Percentiles rank a stretch among this genome's conserved stretches.
phyloP scores from a whole-genome alignment of 2,113 vertebrate genomes.

The Sinocyclocheilus anophthalmus region DNA sequence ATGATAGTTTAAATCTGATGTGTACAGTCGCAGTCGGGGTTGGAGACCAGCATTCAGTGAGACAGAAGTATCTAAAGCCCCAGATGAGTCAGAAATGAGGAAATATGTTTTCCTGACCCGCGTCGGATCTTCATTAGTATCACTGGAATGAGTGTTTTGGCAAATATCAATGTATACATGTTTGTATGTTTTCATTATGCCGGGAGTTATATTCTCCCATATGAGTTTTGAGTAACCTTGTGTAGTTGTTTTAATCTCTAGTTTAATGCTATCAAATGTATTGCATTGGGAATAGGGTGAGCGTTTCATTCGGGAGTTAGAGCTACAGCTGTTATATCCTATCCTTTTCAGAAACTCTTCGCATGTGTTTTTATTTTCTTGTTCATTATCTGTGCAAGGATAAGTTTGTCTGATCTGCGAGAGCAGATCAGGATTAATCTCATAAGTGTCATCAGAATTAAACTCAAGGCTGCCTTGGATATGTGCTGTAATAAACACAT shows the following conservation, averaged over 20 bases:
- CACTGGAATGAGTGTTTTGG: not conserved
- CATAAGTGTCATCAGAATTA: not conserved
- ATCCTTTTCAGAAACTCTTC: accelerated
- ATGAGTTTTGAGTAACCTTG: not conserved
- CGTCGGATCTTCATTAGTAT: not conserved
- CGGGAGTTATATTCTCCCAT: not conserved
- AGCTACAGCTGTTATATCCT: not conserved
- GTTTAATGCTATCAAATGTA: not conserved
- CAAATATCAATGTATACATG: not conserved
- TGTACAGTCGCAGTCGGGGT: not conserved
- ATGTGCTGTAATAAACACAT: slow-evolving; percentile 34
- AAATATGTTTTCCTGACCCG: not conserved
- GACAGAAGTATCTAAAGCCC: not conserved
- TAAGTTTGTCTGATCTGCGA: not conserved
- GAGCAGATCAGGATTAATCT: not conserved
- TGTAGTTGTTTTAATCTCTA: not conserved
- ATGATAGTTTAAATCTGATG: not conserved
- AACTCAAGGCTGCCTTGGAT: not conserved
- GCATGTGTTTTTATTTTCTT: not conserved
- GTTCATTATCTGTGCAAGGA: too few species aligned
- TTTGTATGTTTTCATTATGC: not conserved
- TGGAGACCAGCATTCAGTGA: not conserved
- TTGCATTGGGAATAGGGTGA: not conserved
- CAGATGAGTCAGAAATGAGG: not conserved
- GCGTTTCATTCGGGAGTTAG: not conserved